Evolutionary conservation across 37 sponge, comb jelly and placozoan species (phyloP).

Genomic region (Chondrilla cf. caribensis): DNA sequence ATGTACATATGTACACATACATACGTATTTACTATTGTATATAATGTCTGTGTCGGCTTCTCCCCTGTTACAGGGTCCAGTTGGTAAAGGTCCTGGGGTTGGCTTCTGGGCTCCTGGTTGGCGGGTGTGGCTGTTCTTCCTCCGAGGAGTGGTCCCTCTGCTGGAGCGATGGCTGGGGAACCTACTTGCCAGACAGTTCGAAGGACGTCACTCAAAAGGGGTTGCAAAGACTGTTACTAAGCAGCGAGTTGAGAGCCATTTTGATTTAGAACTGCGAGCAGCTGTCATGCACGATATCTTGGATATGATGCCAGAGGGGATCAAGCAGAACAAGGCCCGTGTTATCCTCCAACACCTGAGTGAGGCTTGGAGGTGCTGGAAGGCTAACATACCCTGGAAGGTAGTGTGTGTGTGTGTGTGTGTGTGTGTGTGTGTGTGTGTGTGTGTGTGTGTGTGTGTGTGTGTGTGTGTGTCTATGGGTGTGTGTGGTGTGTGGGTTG

Average conservation of each 20-base stretch:
- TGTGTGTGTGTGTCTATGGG: neutral
- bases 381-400: slow-evolving; percentile 99
- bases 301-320: slow-evolving; percentile 99
- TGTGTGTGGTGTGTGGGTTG: neutral
- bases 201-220: slow-evolving; percentile 98
- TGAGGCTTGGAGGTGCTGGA: slow-evolving; percentile 99
- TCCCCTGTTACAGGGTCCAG: slow-evolving; percentile 77
- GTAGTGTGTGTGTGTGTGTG: slow-evolving; percentile 22
- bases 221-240: slow-evolving; percentile 99
- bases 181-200: slow-evolving; percentile 97
- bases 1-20: too few relatives aligned
- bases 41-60: neutral
- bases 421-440: slow-evolving; percentile 1
- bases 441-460: neutral
- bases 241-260: slow-evolving; percentile 99
- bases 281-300: slow-evolving; percentile 99
- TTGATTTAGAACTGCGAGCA: slow-evolving; percentile 96
- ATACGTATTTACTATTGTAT: neutral
- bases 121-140: slow-evolving; percentile 98
- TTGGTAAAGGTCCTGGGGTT: slow-evolving; percentile 99
- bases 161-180: slow-evolving; percentile 99
- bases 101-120: slow-evolving; percentile 99
- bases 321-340: slow-evolving; percentile 98
- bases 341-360: slow-evolving; percentile 96
- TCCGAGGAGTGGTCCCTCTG: slow-evolving; percentile 95